Evolutionary conservation across 2,113 vertebrate genomes (phyloP), one percentile per base, ranked within the genome.

Genomic region (Dicentrarchus labrax): DNA sequence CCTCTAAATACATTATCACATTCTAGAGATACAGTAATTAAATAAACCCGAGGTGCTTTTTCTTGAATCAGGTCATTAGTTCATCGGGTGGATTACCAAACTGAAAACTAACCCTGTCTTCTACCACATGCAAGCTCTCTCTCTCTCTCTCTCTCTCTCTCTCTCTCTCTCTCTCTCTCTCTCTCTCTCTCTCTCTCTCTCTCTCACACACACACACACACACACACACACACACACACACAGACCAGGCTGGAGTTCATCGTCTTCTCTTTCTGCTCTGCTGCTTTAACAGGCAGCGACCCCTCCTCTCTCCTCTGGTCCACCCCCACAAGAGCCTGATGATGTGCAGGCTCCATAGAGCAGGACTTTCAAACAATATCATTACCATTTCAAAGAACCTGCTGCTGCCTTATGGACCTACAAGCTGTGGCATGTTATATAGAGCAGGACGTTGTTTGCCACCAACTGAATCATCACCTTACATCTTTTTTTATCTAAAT

Each of bases 371-470:
- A 94, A 93, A 88, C 51, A 56, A 76, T 84, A 89, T 82, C 79
- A 91, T 93, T 93, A 89, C 80, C 92, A 94, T 93, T 93, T 93
- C 92, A 93, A 93, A 92, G 82, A 65, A 69, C 66, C 84, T 71
- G 72, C 88, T 69, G 84, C 74, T 73, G 76, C 79, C 88, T 82
- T 62, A 68, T 47, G 70, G 60, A 79, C 84, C 76, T 78, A 61
- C 76, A 57, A 85, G 90, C 74, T 78, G 80, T 75, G 83, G 67
- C 56, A 82, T 84, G 84, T 67, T 83, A 71, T 13, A 77, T 21
- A 10, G 62, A 80, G 65, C 73, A 50, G 80, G 75, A 77, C 59
- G 24, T 54, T 21, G 72, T 72, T 71, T 72, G 67, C 67, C 70
- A 80, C 85, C 70, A 87, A 62, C 70, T 50, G 24, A 57, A 76